Evolutionary conservation across 2,888 invertebrate species (phyloP), one percentile per base, ranked within the genome.

Genomic region (Melitaea athalia): DNA sequence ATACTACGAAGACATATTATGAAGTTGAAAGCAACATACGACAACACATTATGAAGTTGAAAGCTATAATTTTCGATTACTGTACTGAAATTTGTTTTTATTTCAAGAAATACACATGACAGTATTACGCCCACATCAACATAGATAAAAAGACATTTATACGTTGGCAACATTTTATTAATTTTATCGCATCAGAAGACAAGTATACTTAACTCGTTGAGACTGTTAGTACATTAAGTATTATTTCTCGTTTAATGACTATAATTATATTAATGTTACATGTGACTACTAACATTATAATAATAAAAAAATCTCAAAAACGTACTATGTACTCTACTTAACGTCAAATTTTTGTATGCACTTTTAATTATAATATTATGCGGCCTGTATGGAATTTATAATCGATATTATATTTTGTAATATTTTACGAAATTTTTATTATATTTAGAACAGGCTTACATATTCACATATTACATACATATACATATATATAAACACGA

Each of bases 201-300:
- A 71, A 69, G 73, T 75, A 77, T 76, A 84, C 83, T 85, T 85
- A 85, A 86, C 81, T 80, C 78, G 74, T 80, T 81, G 85, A 86
- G 86, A 86, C 86, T 86, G 86, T 80, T 86, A 85, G 84, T 65
- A 74, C 14, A 33, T 33, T 55, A 63, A 68, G 66, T 55, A 68
- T 64, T 81, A 81, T 80, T 73, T 78, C 72, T 74, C 69, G 67
- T 63, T 55, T 55, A 63, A 66, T 71, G 74, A 66, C 65, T 74
- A 66, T 71, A 74, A 66, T 64, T 24, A 24, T 24, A 24, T 24
- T 74, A 73, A 75, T 72, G 68, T 69, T 72, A 63, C 74, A 74
- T 55, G 50, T 17, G 53, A 55, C 53, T 70, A 77, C 75, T 75
- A 77, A 77, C 74, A 70, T 63, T 68, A 70, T 69, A 31, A 47